These are phyloP conservation scores for Drosophila lacicola DNA, from an alignment of 2,888 invertebrate genomes.

Conservation along the genomic window DNA sequence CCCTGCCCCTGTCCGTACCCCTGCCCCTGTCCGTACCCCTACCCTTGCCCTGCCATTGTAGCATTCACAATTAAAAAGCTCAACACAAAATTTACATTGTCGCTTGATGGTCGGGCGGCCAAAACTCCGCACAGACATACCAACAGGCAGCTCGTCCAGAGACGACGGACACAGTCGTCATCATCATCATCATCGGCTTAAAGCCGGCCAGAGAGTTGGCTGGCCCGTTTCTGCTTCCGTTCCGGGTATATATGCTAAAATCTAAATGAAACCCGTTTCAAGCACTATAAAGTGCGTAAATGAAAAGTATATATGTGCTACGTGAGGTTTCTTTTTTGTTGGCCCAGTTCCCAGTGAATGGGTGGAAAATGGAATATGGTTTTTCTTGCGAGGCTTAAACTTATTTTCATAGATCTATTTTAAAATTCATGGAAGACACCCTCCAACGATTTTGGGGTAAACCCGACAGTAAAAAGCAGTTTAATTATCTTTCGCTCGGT, in stretches of 20 bases:
- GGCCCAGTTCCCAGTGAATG: too few relatives aligned
- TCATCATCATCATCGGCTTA: slow-evolving; percentile 43
- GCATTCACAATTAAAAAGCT: slow-evolving; percentile 79
- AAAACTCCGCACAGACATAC: slow-evolving; percentile 36
- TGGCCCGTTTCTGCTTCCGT: slow-evolving; percentile 2
- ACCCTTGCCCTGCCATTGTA: slow-evolving; percentile 14
- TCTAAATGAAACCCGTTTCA: neutral
- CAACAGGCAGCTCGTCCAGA: slow-evolving; percentile 21
- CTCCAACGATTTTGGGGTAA: too few relatives aligned
- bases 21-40: neutral
- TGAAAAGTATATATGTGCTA: neutral
- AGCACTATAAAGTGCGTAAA: neutral
- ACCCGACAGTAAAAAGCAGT: too few relatives aligned
- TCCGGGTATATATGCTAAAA: slow-evolving; percentile 11
- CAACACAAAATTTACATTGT: slow-evolving; percentile 81
- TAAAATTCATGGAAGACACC: too few relatives aligned
- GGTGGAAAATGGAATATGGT: too few relatives aligned
- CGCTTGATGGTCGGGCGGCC: slow-evolving; percentile 64
- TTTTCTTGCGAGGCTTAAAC: too few relatives aligned
- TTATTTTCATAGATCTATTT: too few relatives aligned
- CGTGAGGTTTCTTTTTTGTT: neutral
- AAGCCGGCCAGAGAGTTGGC: slow-evolving; percentile 13
- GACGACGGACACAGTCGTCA: slow-evolving; percentile 35
- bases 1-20: neutral
- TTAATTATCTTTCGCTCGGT: too few relatives aligned